Base-by-base conservation (phyloP, 2,888 invertebrate species). In the Chalcis sispes region DNA sequence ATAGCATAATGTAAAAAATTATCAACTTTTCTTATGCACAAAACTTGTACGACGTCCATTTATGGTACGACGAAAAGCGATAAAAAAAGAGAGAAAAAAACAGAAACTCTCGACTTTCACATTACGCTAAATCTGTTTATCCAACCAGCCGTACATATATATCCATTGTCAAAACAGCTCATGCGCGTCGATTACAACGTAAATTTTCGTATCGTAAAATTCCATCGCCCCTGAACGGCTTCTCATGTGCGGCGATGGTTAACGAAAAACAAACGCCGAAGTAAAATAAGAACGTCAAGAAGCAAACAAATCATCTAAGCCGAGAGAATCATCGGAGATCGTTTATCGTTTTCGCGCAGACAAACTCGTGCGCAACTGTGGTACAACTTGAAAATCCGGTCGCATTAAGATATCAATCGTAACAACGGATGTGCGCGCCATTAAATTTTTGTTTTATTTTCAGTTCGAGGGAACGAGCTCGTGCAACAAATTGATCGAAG, bases 331-430 rank as follows among this genome's bases (percentile, higher is more conserved):
- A 25, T 15, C n/a, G 2, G 46, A 42, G 58, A 18, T 42, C 42
- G 29, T 67, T 29, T 56, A 56, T 67, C 56, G 67, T 56, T 5
- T 27, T 56, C 25, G 52, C 23, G 8, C 8, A 18, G 23, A n/a
- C 15, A 15, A 5, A 42, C 40, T n/a, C 32, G 23, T 7, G 13
- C 58, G 20, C 3, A n/a, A n/a, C 18, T n/a, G n/a, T n/a, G n/a
- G 40, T 8, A 36, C 69, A 80, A 86, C 86, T 87, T 85, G 87
- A 87, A 87, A 87, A 87, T 87, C 87, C 87, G 87, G 87, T 87
- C 87, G 87, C 87, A 87, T 87, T 87, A 87, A 87, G 87, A 87
- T 87, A 87, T 87, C 85, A 86, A 87, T 87, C 87, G 83, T 85
- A 86, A 86, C 86, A 86, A 87, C 87, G 87, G 86, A 87, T 87